Conservation (phyloP, 1,140 invertebrate genomes). For the Drosophila paulistorum region DNA sequence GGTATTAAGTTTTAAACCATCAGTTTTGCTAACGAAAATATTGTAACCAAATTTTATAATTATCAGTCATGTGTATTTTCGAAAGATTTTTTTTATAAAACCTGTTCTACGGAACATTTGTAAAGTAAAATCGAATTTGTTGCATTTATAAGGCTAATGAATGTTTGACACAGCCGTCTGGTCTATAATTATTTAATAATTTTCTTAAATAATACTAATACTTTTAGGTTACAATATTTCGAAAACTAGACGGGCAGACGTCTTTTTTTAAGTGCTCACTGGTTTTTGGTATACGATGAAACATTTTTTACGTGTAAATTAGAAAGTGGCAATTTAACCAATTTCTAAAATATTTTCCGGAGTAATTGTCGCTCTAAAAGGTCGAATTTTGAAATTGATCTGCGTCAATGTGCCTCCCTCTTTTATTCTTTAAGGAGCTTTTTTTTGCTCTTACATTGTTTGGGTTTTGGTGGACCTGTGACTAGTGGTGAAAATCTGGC, state of each 20-base stretch:
- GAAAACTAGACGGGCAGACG: neutral
- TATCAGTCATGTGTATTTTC: neutral
- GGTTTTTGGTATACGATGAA: neutral
- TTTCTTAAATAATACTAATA: conserved; percentile 6
- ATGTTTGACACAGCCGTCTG: conserved; percentile 1
- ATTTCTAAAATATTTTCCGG: neutral
- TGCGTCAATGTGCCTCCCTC: neutral
- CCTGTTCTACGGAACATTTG: neutral
- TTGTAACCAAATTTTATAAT: neutral
- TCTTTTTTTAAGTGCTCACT: neutral
- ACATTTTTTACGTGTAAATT: neutral
- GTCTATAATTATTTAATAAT: conserved; percentile 3
- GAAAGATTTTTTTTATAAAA: neutral
- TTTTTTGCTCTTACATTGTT: conserved; percentile 47
- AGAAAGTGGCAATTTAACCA: neutral
- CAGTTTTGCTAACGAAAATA: neutral
- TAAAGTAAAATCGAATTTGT: neutral
- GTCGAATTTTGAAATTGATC: neutral
- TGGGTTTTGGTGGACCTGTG: conserved; percentile 89
- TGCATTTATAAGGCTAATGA: conserved; percentile 2
- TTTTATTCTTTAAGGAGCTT: conserved; percentile 4
- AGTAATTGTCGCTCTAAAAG: neutral
- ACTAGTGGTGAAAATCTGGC: conserved; percentile 91
- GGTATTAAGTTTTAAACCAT: neutral
- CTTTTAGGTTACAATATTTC: conserved; percentile 13